Evolutionary conservation across 2,797 vertebrate genomes (phyloP).

Genomic region (Chloroceryle amazona): DNA sequence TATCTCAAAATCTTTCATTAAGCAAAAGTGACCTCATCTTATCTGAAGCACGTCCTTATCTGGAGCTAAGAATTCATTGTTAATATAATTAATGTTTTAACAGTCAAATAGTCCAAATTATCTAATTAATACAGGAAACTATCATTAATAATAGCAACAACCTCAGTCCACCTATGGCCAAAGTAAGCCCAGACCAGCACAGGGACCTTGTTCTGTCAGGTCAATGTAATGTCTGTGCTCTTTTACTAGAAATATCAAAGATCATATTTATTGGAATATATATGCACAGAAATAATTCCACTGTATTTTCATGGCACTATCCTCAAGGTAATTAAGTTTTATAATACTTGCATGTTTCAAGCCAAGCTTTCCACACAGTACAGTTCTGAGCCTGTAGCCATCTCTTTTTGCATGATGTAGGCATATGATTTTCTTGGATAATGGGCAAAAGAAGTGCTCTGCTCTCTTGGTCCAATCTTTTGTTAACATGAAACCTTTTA

Average conservation of each 20-base stretch:
- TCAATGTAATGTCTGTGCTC: neutral
- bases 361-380: neutral
- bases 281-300: neutral
- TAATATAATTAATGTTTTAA: neutral
- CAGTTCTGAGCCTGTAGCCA: neutral
- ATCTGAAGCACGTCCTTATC: neutral
- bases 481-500: neutral
- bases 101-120: neutral
- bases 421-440: neutral
- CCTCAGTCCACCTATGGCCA: neutral
- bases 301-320: neutral
- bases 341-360: neutral
- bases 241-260: neutral
- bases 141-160: neutral
- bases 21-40: neutral
- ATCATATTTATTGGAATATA: neutral
- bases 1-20: neutral
- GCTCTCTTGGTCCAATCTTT: neutral
- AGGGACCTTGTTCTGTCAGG: neutral
- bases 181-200: neutral
- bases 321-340: neutral
- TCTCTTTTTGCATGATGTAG: neutral
- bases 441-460: neutral
- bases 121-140: neutral
- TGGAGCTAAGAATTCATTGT: neutral